A percentile compares a stretch with the other conserved stretches of the same genome.
Evolutionary conservation across 1,140 invertebrate species (phyloP).

Genomic region (Arctopsyche grandis): DNA sequence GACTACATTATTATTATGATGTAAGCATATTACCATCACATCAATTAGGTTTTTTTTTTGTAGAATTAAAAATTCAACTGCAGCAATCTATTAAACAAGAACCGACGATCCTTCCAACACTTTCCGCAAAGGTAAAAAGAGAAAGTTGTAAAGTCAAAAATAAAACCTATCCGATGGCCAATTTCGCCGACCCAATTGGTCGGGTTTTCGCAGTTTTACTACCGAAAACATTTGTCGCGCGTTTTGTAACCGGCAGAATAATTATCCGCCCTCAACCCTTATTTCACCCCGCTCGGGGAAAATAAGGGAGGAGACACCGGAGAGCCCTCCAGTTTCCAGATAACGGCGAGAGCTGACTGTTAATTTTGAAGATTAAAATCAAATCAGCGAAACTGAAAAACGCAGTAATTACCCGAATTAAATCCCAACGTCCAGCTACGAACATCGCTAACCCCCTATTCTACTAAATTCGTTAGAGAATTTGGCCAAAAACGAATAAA

Average conservation of each 20-base stretch:
- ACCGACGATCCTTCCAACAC: background rate
- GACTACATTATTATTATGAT: too few relatives aligned
- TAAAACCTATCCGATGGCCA: constrained; percentile 26
- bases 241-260: constrained; percentile 34
- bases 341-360: constrained; percentile 35
- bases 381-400: constrained; percentile 45
- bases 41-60: background rate
- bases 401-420: constrained; percentile 40
- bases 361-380: constrained; percentile 46
- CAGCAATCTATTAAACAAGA: background rate
- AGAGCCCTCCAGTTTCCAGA: constrained; percentile 25
- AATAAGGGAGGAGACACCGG: background rate
- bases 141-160: constrained; percentile 19
- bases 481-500: too few relatives aligned
- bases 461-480: too few relatives aligned
- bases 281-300: constrained; percentile 17
- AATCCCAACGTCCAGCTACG: constrained; percentile 12
- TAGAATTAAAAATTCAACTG: background rate
- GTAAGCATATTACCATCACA: too few relatives aligned
- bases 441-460: background rate
- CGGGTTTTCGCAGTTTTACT: constrained; percentile 30
- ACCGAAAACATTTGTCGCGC: constrained; percentile 41
- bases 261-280: constrained; percentile 37
- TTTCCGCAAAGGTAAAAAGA: constrained; percentile 2
- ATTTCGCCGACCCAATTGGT: constrained; percentile 16